Base-by-base conservation (phyloP, 2,888 invertebrate species). In the Meteorus colon region DNA sequence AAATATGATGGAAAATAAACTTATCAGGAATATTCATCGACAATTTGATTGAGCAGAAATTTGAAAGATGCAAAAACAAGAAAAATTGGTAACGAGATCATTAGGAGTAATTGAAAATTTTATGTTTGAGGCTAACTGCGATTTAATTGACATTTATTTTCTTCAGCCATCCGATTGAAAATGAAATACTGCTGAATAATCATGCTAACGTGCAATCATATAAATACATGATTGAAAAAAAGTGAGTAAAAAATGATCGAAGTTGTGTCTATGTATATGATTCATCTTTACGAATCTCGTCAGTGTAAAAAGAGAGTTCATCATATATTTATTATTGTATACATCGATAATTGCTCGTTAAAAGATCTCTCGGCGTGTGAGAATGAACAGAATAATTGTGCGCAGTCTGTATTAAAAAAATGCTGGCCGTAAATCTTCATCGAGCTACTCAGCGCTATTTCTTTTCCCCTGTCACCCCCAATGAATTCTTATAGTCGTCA, bases 151-250 rank as follows among this genome's bases (percentile, higher is more conserved):
- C 51, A 19, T 51, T 51, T 51, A 51, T 51, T 51, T 51, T 1
- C 51, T 51, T 2, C n/a, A 16, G n/a, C 16, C 51, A 6, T 51
- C n/a, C 0, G 16, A 51, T 51, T n/a, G n/a, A 51, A 51, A 51
- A 51, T 51, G n/a, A 51, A n/a, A 51, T 51, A 51, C n/a, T 51
- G n/a, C 51, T 51, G 51, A 51, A 51, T 51, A 51, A 51, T 51
- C 51, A n/a, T 51, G 5, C 1, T n/a, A 19, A 5, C n/a, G n/a
- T n/a, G 51, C n/a, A n/a, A 51, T n/a, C 51, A 51, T 19, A 51
- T 5, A 19, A n/a, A 51, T 51, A 51, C 3, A 55, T 8, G 6
- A 19, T 5, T 0, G 55, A 19, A 55, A n/a, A 14, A 1, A n/a
- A 19, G 48, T 48, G 5, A 24, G 10, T 4, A 55, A 55, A 19